phyloP scores from a whole-genome alignment of 2,797 vertebrate species.

The Chelmon rostratus region DNA sequence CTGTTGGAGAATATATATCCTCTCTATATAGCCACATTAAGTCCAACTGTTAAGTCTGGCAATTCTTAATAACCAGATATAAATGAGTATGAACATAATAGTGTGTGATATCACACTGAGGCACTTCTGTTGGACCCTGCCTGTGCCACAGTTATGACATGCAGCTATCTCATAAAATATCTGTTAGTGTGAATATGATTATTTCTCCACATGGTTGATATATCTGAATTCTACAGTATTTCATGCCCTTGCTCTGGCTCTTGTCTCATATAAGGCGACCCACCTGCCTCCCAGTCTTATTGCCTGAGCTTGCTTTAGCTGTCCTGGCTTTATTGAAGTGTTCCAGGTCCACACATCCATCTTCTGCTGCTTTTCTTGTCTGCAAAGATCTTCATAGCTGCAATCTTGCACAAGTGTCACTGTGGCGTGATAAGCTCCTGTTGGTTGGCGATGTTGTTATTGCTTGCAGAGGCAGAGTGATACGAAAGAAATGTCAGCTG shows the following conservation, averaged over 20 bases:
- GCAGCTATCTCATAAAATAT: background rate
- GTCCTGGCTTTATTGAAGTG: conserved; percentile 31
- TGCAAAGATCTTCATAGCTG: conserved; percentile 40
- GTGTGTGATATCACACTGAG: background rate
- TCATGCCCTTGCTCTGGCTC: background rate
- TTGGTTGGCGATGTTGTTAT: conserved; percentile 52
- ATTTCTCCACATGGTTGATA: background rate
- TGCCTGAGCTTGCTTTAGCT: conserved; percentile 15
- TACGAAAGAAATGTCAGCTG: conserved; percentile 65
- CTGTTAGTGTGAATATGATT: background rate
- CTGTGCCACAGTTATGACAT: background rate
- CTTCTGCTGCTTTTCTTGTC: conserved; percentile 35
- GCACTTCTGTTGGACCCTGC: background rate
- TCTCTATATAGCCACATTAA: too few species aligned
- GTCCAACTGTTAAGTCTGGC: background rate
- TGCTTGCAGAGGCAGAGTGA: conserved; percentile 54
- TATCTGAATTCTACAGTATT: background rate
- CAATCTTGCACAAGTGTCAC: conserved; percentile 48
- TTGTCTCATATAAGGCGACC: conserved; percentile 7
- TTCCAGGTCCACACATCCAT: conserved; percentile 31
- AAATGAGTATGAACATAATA: background rate
- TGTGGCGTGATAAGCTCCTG: conserved; percentile 42
- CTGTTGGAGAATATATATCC: too few species aligned
- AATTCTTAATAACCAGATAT: background rate
- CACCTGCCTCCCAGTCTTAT: conserved; percentile 17